These are phyloP conservation scores for Ennomos erosarius DNA, from an alignment of 2,888 invertebrate genomes.

Conservation along the genomic window DNA sequence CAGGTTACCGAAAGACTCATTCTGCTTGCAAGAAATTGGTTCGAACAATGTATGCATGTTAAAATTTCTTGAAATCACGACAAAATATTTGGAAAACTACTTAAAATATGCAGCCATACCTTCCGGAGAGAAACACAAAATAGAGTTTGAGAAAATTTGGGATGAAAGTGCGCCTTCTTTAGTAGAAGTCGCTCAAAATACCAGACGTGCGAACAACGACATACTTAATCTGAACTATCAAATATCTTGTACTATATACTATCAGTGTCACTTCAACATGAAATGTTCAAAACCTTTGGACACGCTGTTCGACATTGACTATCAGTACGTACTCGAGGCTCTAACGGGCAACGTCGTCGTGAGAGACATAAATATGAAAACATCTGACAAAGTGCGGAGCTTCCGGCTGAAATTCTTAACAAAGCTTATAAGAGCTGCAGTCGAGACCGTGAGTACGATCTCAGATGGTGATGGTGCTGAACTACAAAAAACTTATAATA, in stretches of 20 bases:
- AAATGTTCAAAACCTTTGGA: slow-evolving; percentile 90
- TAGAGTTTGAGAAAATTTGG: slow-evolving; percentile 88
- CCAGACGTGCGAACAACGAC: slow-evolving; percentile 90
- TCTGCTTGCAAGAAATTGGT: slow-evolving; percentile 92
- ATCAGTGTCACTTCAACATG: slow-evolving; percentile 91
- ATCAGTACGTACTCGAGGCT: slow-evolving; percentile 85
- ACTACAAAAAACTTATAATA: slow-evolving; percentile 73
- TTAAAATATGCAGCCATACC: slow-evolving; percentile 67
- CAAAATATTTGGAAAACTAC: slow-evolving; percentile 79
- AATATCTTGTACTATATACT: slow-evolving; percentile 90
- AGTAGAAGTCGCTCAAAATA: slow-evolving; percentile 91
- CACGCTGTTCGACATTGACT: slow-evolving; percentile 91
- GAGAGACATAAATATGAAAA: slow-evolving; percentile 85
- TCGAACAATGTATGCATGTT: slow-evolving; percentile 87
- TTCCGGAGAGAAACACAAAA: slow-evolving; percentile 67
- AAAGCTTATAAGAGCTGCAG: slow-evolving; percentile 89
- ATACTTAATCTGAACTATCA: slow-evolving; percentile 93
- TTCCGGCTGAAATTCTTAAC: slow-evolving; percentile 90
- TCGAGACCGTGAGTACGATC: slow-evolving; percentile 88
- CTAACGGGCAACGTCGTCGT: slow-evolving; percentile 70
- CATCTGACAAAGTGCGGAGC: slow-evolving; percentile 89
- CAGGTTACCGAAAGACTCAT: slow-evolving; percentile 93
- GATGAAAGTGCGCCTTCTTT: slow-evolving; percentile 88
- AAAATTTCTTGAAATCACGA: slow-evolving; percentile 74
- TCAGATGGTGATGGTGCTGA: slow-evolving; percentile 74